Evolutionary conservation across 2,888 invertebrate species (phyloP), one percentile per base, ranked within the genome.

Genomic region (Lepas anatifera): DNA sequence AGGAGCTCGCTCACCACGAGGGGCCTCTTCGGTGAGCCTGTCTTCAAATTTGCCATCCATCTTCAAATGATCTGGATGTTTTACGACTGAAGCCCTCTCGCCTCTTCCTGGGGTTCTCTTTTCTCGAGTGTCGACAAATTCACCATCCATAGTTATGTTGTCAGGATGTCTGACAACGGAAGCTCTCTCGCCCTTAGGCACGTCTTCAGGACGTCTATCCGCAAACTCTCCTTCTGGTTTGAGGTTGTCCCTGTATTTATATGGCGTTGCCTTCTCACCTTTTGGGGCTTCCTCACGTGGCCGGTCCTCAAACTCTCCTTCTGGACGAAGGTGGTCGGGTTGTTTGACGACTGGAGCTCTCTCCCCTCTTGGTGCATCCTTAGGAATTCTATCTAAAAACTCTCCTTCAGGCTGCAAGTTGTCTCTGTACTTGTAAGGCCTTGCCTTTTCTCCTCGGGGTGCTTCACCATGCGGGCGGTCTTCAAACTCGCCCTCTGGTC

Each of bases 201-300:
- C 76, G 74, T 79, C 79, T 77, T 78, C 83, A 84, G 80, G 85
- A 77, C 1, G 76, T 80, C 84, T 74, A 85, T 85, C 3, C 84
- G 41, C 16, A 4, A 41, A 41, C 41, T 41, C 41, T 41, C 41
- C 41, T 4, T 41, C 41, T 3, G 41, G 41, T 41, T 41, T 41
- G 11, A 41, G 41, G 16, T 41, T 41, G 4, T 41, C 41, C 10
- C 41, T 10, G 4, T 41, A 41, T 4, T 41, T 41, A 4, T 41
- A 41, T 1, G 41, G 41, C 4, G 41, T 41, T 10, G 50, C 50
- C 11, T 13, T 25, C n/a, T 85, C 81, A 72, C 80, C 81, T 2
- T 64, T 35, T 73, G 73, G 50, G 27, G 27, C 50, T 50, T 50
- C 50, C 13, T 50, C 50, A 10, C n/a, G 22, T 2, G 27, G 50